Evolutionary conservation across 2,888 invertebrate genomes (phyloP), one percentile per base, ranked within the genome.

Genomic region (Epsilonema sp.): DNA sequence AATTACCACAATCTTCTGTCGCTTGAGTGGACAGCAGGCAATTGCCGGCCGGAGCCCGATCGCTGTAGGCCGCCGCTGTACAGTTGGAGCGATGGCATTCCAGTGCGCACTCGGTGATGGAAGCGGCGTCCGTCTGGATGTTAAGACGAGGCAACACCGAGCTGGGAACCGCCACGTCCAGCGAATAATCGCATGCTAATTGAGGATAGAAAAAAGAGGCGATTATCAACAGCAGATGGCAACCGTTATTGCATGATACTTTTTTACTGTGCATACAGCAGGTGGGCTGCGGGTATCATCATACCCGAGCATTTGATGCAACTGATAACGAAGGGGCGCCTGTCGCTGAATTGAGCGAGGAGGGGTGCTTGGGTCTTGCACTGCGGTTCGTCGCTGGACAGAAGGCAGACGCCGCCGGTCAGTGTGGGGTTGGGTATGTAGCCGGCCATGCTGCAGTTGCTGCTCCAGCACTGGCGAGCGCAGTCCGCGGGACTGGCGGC

Each of bases 401-500:
- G 46, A 22, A 62, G 53, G 48, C 61, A 61, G 37, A 61, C 60
- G 38, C 61, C 61, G 19, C 55, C 55, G n/a, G 8, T 19, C 16
- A 13, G 8, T 21, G 51, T 51, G 37, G 59, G 58, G 4, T 57
- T 58, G 24, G 61, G 61, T 46, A 61, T 57, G 53, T 58, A 61
- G 8, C 62, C 61, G 31, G 61, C 61, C 3, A 56, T 55, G 22
- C 52, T 55, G 53, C 61, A 61, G 38, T 55, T 54, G 23, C 8
- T 21, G 3, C 31, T 38, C 26, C 52, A 58, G 49, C 62, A 62
- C 48, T 58, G 60, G 26, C 54, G 51, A 1, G 62, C 62, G 45
- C 62, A 62, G 42, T 62, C 62, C 22, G 62, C 62, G 26, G 62
- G 59, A 1, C 59, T 55, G 24, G 52, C 51, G 1, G 62, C 61